Evolutionary conservation across 2,888 invertebrate genomes (phyloP).

Genomic region (Watsonalla binaria): DNA sequence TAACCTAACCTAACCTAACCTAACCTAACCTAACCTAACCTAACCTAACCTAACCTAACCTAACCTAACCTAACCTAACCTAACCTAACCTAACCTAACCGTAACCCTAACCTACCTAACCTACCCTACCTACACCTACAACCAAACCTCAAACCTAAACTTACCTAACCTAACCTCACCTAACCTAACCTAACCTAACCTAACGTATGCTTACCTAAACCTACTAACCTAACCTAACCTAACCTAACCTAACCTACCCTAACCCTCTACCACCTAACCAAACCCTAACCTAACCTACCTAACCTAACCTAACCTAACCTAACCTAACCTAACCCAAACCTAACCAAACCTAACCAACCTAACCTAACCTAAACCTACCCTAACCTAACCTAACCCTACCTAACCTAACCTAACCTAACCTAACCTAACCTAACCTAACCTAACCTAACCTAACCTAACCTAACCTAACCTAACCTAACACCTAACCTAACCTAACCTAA

Average conservation of each 20-base stretch:
- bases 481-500: constrained; percentile 16
- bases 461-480: constrained; percentile 14
- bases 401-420: constrained; percentile 17
- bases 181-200: constrained; percentile 21
- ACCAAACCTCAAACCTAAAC: constrained; percentile 17
- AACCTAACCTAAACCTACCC: constrained; percentile 22
- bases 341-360: constrained; percentile 19
- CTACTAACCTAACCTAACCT: constrained; percentile 14
- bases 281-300: constrained; percentile 18
- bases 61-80: constrained; percentile 21
- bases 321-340: constrained; percentile 16
- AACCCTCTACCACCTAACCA: too few relatives aligned
- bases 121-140: constrained; percentile 13
- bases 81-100: constrained; percentile 26
- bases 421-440: constrained; percentile 13
- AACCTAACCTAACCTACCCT: constrained; percentile 15
- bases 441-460: constrained; percentile 11
- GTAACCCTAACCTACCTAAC: constrained; percentile 22
- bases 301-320: constrained; percentile 20
- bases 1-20: constrained; percentile 23
- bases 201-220: constrained; percentile 8
- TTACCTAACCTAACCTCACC: constrained; percentile 23
- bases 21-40: constrained; percentile 22
- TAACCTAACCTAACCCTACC: constrained; percentile 15
- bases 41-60: constrained; percentile 20